phyloP scores from a whole-genome alignment of 2,797 vertebrate species.

The Antennarius maculatus region DNA sequence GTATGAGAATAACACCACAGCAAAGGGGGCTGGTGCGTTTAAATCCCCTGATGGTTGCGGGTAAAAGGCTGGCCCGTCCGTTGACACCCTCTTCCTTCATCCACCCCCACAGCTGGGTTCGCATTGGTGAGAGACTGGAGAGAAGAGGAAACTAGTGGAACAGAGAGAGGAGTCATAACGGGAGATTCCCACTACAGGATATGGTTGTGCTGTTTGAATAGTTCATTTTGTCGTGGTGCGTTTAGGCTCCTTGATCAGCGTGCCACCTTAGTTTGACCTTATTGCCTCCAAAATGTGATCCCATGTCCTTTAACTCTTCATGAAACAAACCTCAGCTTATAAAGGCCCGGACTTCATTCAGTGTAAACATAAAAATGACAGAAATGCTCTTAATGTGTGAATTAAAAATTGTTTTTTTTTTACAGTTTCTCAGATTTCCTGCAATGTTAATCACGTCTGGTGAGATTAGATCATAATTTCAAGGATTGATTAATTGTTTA shows the following conservation, averaged over 20 bases:
- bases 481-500: not conserved
- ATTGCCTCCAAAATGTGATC: slow-evolving; percentile 29
- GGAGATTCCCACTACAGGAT: slow-evolving; percentile 48
- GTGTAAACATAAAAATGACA: not conserved
- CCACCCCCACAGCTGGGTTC: slow-evolving; percentile 1
- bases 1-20: slow-evolving; percentile 40
- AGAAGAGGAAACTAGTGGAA: slow-evolving; percentile 22
- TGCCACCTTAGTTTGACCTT: not conserved
- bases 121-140: slow-evolving; percentile 5
- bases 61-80: slow-evolving; percentile 38
- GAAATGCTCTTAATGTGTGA: too few relatives aligned
- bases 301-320: slow-evolving; percentile 9
- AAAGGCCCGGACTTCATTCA: not conserved
- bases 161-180: slow-evolving; percentile 27
- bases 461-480: not conserved
- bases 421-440: too few relatives aligned
- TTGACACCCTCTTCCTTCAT: slow-evolving; percentile 42
- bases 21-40: slow-evolving; percentile 9
- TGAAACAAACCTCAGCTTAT: not conserved
- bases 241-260: slow-evolving; percentile 10
- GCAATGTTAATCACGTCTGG: not conserved
- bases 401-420: too few relatives aligned
- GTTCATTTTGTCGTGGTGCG: slow-evolving; percentile 14
- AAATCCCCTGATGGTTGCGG: slow-evolving; percentile 35
- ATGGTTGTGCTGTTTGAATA: slow-evolving; percentile 31